phyloP scores from a whole-genome alignment of 2,113 vertebrate species.

The Morone chrysops region DNA sequence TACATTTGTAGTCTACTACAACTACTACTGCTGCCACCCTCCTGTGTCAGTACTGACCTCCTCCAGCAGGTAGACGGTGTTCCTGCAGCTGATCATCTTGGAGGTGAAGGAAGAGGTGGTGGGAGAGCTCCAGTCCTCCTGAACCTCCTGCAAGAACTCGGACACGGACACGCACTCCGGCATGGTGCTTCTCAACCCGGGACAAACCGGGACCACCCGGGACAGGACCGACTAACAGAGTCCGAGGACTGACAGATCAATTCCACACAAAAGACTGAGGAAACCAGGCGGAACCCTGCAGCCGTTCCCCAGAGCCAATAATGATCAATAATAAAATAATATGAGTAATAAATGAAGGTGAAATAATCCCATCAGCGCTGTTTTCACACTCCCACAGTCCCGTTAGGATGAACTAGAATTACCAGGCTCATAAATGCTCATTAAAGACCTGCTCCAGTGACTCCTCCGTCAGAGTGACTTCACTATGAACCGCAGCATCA shows the following conservation, averaged over 20 bases:
- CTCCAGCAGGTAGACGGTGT: slow-evolving; percentile 78
- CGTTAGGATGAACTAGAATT: background rate
- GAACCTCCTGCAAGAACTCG: slow-evolving; percentile 77
- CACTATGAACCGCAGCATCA: slow-evolving; percentile 61
- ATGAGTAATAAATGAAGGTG: background rate
- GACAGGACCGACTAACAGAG: background rate
- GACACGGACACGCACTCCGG: slow-evolving; percentile 74
- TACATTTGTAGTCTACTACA: background rate
- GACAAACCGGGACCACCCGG: slow-evolving; percentile 1
- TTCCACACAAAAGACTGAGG: slow-evolving; percentile 48
- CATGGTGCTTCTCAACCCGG: slow-evolving; percentile 57
- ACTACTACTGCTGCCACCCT: background rate
- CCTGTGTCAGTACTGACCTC: slow-evolving; percentile 64
- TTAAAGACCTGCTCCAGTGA: slow-evolving; percentile 28
- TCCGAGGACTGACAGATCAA: slow-evolving; percentile 29
- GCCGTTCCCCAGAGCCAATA: background rate
- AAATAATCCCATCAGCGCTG: background rate
- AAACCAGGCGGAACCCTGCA: background rate
- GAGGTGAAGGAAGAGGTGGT: slow-evolving; percentile 79
- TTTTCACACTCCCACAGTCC: background rate
- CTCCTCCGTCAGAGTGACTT: slow-evolving; percentile 38
- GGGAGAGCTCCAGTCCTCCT: slow-evolving; percentile 79
- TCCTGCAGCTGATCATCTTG: slow-evolving; percentile 77
- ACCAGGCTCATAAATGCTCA: background rate
- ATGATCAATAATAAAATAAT: slow-evolving; percentile 4